Evolutionary conservation across 2,888 invertebrate genomes (phyloP).

Genomic region (Palloptera scutellata): DNA sequence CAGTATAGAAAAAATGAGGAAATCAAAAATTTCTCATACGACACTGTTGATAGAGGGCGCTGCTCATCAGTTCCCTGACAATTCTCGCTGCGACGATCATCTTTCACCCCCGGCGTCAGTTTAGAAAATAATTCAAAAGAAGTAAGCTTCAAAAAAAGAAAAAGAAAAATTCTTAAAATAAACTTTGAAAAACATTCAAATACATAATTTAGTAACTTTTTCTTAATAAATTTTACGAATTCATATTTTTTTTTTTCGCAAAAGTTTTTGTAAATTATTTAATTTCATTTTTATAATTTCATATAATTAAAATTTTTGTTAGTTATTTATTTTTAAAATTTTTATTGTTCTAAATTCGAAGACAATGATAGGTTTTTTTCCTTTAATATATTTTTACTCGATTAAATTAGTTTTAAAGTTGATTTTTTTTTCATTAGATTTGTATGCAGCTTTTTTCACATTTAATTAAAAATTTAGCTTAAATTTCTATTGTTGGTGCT

Average conservation of each 20-base stretch:
- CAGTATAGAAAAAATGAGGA: no score
- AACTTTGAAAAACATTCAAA: no score
- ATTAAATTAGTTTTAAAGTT: slow-evolving; percentile 9
- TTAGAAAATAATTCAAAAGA: no score
- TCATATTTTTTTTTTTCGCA: slow-evolving; percentile 4
- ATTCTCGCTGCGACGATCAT: no score
- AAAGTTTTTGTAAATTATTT: slow-evolving; percentile 18
- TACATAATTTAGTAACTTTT: not conserved
- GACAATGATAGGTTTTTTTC: slow-evolving; percentile 35
- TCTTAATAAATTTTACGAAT: not conserved
- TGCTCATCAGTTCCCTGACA: no score
- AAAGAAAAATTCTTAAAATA: no score
- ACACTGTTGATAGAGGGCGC: no score
- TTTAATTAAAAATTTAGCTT: slow-evolving; percentile 39
- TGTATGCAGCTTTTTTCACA: slow-evolving; percentile 28
- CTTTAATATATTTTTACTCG: slow-evolving; percentile 24
- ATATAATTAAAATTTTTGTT: slow-evolving; percentile 33
- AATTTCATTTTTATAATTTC: slow-evolving; percentile 25
- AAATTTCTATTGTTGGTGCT: slow-evolving; percentile 59
- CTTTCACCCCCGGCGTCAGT: no score
- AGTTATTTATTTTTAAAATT: no score
- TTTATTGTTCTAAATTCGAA: slow-evolving; percentile 49
- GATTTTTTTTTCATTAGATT: slow-evolving; percentile 16
- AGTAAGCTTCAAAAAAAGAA: no score
- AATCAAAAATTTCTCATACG: no score